Evolutionary conservation across 1,140 invertebrate genomes (phyloP), one percentile per base, ranked within the genome.

Genomic region (Papilio dardanus): DNA sequence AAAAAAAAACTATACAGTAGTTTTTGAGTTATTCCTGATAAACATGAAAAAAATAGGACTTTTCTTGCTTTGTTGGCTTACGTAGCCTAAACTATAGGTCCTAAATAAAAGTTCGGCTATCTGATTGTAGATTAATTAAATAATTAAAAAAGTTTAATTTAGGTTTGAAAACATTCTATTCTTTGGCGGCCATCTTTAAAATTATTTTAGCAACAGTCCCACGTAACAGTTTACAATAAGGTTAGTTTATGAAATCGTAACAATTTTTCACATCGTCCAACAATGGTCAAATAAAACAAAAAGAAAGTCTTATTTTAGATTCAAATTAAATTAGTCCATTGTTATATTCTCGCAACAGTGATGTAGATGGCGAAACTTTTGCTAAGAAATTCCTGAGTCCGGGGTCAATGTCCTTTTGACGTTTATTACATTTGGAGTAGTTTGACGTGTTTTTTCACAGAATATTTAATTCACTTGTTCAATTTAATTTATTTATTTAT

Each of bases 291-390:
- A 35, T 24, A n/a, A 37, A 68, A 40, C 19, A 40, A n/a, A 40
- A 24, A 42, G 67, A 69, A 69, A 69, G 67, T 69, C n/a, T 37
- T 69, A 69, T 40, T 69, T 69, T 21, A 69, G 67, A 6, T 40
- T 3, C 12, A 69, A 62, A 40, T 68, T 35, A 33, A 67, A 67
- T 67, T 67, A 67, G 16, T 35, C 33, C 65, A 67, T 67, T 67
- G 65, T 67, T 66, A n/a, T 33, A 67, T 35, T 67, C 30, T 35
- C 54, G 54, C 30, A 67, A 66, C 14, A 31, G 6, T n/a, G 31
- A 37, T 33, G 28, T 66, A 1, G 28, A 21, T 21, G 30, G 19
- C 14, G 31, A 68, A 33, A 68, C 33, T 68, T 68, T 68, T 54
- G 19, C 19, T 37, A 68, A 68, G 66, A 30, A 54, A 54, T 54